A percentile compares a stretch with the other conserved stretches of the same genome.
Conservation (phyloP, 2,888 invertebrate species). For the Maniola hyperantus region DNA sequence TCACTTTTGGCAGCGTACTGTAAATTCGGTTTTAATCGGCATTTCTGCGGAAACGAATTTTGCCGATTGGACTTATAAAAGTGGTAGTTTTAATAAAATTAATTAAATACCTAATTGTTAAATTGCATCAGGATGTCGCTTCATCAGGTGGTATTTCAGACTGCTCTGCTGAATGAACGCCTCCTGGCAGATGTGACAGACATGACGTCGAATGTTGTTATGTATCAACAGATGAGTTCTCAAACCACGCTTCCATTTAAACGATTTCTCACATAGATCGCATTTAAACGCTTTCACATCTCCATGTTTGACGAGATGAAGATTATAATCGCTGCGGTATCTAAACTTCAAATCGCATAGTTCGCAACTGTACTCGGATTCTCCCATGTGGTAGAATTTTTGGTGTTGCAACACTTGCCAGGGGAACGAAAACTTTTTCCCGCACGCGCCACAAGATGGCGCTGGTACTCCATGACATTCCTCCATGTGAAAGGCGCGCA, state of each 20-base stretch:
- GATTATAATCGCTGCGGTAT: neutral
- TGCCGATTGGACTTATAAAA: no score
- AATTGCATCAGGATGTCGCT: neutral
- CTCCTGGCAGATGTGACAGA: neutral
- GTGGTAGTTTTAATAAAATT: no score
- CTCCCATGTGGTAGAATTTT: constrained; percentile 59
- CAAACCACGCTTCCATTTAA: neutral
- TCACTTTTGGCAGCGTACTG: no score
- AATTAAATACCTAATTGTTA: neutral
- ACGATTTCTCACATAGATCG: neutral
- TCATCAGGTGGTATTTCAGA: constrained; percentile 6
- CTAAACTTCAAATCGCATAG: constrained; percentile 7
- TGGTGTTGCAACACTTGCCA: constrained; percentile 57
- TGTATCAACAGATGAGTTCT: constrained; percentile 3
- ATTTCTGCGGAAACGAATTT: no score
- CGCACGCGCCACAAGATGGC: constrained; percentile 55
- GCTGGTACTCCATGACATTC: constrained; percentile 50
- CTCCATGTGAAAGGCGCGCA: constrained; percentile 52
- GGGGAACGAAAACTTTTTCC: constrained; percentile 55
- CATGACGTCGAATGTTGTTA: neutral
- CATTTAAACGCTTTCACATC: constrained; percentile 2
- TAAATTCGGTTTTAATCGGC: no score
- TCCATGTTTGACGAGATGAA: neutral
- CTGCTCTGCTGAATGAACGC: constrained; percentile 8
- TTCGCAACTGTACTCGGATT: constrained; percentile 47